These are phyloP conservation scores for Drymonia ruficornis DNA, from an alignment of 2,888 invertebrate species.

Conservation along the genomic window DNA sequence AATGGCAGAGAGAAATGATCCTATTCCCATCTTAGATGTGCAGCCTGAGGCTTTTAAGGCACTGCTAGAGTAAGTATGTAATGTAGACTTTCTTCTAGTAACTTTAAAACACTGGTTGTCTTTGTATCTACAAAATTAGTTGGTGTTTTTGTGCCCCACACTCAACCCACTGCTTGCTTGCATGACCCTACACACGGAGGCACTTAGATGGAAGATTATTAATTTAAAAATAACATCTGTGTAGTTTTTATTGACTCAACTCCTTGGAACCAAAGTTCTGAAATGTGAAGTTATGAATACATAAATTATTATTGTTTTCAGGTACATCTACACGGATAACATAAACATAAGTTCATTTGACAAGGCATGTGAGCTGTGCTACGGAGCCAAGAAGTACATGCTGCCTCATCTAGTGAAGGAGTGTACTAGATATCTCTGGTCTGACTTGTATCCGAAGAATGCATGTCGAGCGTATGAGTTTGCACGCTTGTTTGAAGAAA, in stretches of 20 bases:
- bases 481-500: constrained; percentile 93
- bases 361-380: constrained; percentile 94
- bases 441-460: constrained; percentile 90
- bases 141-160: no score
- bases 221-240: no score
- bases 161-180: no score
- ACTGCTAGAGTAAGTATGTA: constrained; percentile 87
- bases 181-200: no score
- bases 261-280: no score
- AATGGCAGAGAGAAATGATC: constrained; percentile 91
- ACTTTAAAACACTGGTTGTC: no score
- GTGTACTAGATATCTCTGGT: constrained; percentile 94
- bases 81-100: constrained; percentile 9
- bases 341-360: constrained; percentile 93
- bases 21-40: constrained; percentile 92
- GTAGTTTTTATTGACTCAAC: no score
- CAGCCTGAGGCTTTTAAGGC: constrained; percentile 94
- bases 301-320: constrained; percentile 56
- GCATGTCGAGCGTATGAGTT: constrained; percentile 95
- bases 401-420: constrained; percentile 92
- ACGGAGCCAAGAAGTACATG: constrained; percentile 95
- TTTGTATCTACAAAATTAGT: no score
- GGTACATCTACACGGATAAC: constrained; percentile 93
- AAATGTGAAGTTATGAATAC: neutral
- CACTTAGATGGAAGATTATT: no score